Evolutionary conservation across 2,888 invertebrate genomes (phyloP).

Genomic region (Anthoptus insignis): DNA sequence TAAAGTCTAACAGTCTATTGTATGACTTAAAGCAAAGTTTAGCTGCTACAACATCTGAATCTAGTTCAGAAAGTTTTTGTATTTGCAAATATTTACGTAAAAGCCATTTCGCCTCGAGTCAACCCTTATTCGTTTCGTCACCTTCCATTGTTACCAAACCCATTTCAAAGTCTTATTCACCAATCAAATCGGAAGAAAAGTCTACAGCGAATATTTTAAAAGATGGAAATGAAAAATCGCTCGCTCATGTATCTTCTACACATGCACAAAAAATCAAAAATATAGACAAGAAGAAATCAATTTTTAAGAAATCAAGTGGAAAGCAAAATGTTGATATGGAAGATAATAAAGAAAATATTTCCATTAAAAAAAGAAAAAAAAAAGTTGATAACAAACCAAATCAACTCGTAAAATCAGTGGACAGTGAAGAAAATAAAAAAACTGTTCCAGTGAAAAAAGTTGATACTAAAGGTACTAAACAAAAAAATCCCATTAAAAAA

Average conservation of each 20-base stretch:
- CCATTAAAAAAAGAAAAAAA: background rate
- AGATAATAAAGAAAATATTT: slow-evolving; percentile 3
- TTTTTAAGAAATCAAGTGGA: background rate
- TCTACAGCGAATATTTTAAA: background rate
- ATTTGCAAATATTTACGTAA: slow-evolving; percentile 11
- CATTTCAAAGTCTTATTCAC: background rate
- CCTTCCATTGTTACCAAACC: too few relatives aligned
- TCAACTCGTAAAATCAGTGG: too few relatives aligned
- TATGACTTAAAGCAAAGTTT: background rate
- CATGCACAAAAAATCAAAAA: background rate
- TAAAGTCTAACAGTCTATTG: background rate
- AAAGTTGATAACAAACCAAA: background rate
- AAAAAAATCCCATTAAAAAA: too few relatives aligned
- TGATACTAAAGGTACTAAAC: too few relatives aligned
- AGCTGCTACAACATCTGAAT: background rate
- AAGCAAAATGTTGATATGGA: background rate
- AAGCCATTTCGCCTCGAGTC: background rate
- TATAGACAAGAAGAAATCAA: too few relatives aligned
- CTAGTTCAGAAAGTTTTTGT: slow-evolving; percentile 5
- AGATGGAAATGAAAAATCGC: background rate
- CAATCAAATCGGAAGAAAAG: background rate
- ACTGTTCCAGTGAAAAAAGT: too few relatives aligned
- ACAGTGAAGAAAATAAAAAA: background rate
- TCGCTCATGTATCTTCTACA: background rate
- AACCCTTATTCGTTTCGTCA: too few relatives aligned